Evolutionary conservation across 35 echinoderm and acorn worm species (phyloP).

Genomic region (Anneissia japonica): DNA sequence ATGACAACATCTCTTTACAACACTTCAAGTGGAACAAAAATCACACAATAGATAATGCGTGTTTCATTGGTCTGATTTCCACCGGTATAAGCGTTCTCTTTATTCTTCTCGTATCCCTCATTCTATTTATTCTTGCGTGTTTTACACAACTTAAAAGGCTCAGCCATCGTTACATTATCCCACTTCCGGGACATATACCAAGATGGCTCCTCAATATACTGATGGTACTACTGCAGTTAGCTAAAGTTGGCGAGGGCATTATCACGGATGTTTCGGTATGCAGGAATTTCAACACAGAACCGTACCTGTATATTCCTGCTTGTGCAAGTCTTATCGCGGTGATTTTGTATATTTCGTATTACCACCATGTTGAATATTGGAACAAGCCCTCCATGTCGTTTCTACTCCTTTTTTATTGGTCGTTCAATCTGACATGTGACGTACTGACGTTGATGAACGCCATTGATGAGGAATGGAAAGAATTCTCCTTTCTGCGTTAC

Average conservation of each 20-base stretch:
- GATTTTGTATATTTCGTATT: slow-evolving; percentile 59
- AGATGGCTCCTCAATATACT: slow-evolving; percentile 59
- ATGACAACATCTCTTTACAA: not conserved
- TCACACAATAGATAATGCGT: slow-evolving; percentile 74
- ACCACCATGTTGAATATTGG: slow-evolving; percentile 83
- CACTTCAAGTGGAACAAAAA: slow-evolving; percentile 49
- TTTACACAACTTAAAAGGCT: slow-evolving; percentile 24
- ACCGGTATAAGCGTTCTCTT: slow-evolving; percentile 53
- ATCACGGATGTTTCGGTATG: slow-evolving; percentile 57
- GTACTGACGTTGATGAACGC: slow-evolving; percentile 35
- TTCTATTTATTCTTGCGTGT: slow-evolving; percentile 47
- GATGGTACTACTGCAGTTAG: slow-evolving; percentile 33
- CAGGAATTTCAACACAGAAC: slow-evolving; percentile 21
- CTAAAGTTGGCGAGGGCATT: slow-evolving; percentile 63
- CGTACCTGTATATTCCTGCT: slow-evolving; percentile 63
- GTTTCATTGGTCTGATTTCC: slow-evolving; percentile 62
- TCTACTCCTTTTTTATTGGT: slow-evolving; percentile 67
- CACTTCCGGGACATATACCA: slow-evolving; percentile 65
- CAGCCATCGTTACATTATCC: slow-evolving; percentile 34
- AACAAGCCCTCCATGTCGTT: slow-evolving; percentile 38
- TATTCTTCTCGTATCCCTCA: slow-evolving; percentile 42
- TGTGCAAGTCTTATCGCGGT: slow-evolving; percentile 10
- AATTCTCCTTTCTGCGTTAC: not conserved
- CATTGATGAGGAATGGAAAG: not conserved
- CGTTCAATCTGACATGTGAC: slow-evolving; percentile 34